phyloP scores from a whole-genome alignment of 2,113 vertebrate genomes.

The Amblyopsis rosae region DNA sequence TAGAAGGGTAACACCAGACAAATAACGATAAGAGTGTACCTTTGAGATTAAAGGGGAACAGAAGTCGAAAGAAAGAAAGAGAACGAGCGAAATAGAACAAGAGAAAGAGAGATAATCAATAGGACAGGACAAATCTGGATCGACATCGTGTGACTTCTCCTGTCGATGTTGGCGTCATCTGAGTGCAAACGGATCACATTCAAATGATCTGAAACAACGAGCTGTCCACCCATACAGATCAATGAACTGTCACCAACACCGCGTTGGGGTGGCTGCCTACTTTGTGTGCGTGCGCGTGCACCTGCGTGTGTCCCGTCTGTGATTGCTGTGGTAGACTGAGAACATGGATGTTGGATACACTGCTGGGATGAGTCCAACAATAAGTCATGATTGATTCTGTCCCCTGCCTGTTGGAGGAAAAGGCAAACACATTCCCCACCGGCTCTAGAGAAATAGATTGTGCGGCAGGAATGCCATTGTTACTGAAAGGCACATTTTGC shows the following conservation, averaged over 20 bases:
- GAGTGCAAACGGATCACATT: too few relatives aligned
- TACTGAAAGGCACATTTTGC: constrained; percentile 68
- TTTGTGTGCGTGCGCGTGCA: background rate
- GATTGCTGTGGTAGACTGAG: constrained; percentile 49
- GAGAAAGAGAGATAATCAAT: constrained; percentile 29
- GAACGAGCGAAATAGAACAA: constrained; percentile 25
- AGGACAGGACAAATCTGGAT: too few relatives aligned
- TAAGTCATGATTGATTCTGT: constrained; percentile 72
- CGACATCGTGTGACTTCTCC: too few relatives aligned
- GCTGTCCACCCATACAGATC: too few relatives aligned
- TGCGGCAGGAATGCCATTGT: constrained; percentile 58
- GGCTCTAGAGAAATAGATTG: constrained; percentile 62
- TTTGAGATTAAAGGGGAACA: too few relatives aligned
- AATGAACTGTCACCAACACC: too few relatives aligned
- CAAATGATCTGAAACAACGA: too few relatives aligned
- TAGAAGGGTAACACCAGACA: too few relatives aligned
- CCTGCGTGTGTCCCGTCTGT: constrained; percentile 44
- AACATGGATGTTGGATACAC: constrained; percentile 60
- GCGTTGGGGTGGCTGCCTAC: background rate
- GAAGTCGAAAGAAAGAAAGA: background rate
- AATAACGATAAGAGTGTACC: constrained; percentile 5
- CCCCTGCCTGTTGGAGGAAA: constrained; percentile 58
- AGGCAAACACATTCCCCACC: constrained; percentile 60
- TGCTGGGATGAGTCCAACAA: constrained; percentile 66
- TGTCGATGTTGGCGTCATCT: too few relatives aligned